Conservation (phyloP, 2,113 vertebrate species). For the Peromyscus polionotus region DNA sequence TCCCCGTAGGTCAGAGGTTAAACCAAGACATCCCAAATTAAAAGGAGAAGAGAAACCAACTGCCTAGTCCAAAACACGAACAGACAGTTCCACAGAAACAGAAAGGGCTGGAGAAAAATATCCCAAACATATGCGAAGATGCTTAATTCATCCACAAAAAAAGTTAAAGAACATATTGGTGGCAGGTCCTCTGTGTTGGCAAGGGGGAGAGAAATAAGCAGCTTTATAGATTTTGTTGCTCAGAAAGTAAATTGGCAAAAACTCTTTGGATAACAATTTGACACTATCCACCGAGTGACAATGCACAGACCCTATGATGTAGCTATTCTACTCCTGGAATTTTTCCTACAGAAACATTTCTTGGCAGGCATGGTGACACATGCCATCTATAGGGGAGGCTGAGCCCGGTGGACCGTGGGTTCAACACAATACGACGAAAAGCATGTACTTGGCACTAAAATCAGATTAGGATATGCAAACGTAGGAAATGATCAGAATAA, state of each 20-base stretch:
- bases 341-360: slow-evolving; percentile 6
- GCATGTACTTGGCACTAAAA: neutral
- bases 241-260: slow-evolving; percentile 40
- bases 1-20: neutral
- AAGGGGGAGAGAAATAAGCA: neutral
- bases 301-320: neutral
- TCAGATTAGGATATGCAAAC: neutral
- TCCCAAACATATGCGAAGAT: slow-evolving; percentile 17
- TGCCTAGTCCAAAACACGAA: neutral
- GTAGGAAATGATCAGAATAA: neutral
- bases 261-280: neutral
- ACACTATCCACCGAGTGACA: neutral
- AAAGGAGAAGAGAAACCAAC: slow-evolving; percentile 12
- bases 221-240: neutral
- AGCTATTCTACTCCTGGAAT: neutral
- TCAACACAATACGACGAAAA: neutral
- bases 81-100: slow-evolving; percentile 23
- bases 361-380: neutral
- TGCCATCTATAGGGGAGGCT: neutral
- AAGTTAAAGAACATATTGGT: neutral
- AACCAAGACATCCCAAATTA: neutral
- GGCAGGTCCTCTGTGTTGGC: neutral
- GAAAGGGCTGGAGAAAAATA: neutral
- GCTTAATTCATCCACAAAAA: neutral
- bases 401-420: neutral